Evolutionary conservation across 2,113 vertebrate genomes (phyloP).

Genomic region (Pygoscelis antarcticus): DNA sequence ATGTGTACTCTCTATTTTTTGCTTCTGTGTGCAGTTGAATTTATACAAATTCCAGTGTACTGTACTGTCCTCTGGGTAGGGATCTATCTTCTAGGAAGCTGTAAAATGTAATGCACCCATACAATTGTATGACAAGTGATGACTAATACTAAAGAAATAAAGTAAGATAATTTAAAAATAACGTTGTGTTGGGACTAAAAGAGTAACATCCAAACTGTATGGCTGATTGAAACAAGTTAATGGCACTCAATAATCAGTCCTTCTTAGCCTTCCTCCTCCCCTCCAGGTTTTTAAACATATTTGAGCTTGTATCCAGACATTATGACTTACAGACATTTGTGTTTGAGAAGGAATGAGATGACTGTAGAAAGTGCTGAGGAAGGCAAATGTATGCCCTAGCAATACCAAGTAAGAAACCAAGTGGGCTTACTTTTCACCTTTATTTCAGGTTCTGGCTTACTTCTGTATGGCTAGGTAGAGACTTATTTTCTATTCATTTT

Average conservation of each 20-base stretch:
- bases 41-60: neutral
- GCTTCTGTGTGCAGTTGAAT: neutral
- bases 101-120: neutral
- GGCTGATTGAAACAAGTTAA: neutral
- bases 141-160: neutral
- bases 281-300: accelerated
- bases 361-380: neutral
- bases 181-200: neutral
- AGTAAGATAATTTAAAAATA: neutral
- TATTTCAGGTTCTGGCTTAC: neutral
- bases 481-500: neutral
- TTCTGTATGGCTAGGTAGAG: neutral
- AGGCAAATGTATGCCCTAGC: accelerated
- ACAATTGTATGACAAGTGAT: neutral
- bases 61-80: neutral
- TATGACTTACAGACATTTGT: neutral
- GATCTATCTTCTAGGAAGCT: neutral
- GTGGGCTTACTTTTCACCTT: neutral
- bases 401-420: neutral
- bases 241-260: neutral
- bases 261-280: neutral
- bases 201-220: neutral
- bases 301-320: neutral
- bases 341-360: neutral
- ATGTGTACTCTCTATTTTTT: neutral